phyloP scores from a whole-genome alignment of 2,797 vertebrate species.

The Trachops cirrhosus region DNA sequence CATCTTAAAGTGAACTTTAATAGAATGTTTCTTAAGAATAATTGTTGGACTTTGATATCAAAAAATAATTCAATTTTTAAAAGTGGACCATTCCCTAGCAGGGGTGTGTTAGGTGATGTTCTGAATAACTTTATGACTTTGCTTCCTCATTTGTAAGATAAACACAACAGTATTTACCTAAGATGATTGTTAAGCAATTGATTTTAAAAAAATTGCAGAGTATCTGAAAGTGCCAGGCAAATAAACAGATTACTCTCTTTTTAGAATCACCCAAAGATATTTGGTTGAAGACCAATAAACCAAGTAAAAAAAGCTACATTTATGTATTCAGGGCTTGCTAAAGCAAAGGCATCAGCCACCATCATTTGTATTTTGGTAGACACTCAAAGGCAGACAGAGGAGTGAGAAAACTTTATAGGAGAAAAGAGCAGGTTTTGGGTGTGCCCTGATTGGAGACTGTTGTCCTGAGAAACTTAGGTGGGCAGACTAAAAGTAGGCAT shows the following conservation, averaged over 20 bases:
- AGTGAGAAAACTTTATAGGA: neutral
- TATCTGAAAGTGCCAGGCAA: neutral
- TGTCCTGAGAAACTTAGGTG: neutral
- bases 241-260: neutral
- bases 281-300: neutral
- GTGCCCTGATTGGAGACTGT: neutral
- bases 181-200: neutral
- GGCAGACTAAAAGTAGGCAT: neutral
- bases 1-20: neutral
- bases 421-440: neutral
- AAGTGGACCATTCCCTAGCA: neutral
- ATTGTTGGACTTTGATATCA: neutral
- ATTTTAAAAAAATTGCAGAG: neutral
- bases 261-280: neutral
- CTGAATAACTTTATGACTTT: neutral
- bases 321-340: neutral
- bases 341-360: neutral
- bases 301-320: neutral
- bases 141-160: slow-evolving; percentile 9
- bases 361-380: neutral
- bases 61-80: neutral
- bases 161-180: neutral
- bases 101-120: neutral
- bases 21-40: neutral
- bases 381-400: neutral